A percentile compares a stretch with the other conserved stretches of the same genome.
Conservation (phyloP, 2,113 vertebrate genomes). For the Baryphthengus martii region DNA sequence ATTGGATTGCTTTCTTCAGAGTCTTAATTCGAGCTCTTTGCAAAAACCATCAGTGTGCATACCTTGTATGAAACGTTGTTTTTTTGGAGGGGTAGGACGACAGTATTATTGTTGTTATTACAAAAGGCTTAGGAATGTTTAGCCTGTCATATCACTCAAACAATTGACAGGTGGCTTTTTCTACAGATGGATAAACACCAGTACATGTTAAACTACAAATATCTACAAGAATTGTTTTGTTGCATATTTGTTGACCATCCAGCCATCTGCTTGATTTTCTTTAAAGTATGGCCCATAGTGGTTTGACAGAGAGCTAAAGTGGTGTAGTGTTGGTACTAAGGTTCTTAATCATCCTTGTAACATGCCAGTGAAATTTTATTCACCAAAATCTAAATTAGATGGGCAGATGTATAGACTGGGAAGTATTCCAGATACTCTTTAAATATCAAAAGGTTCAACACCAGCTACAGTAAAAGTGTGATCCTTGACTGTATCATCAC, state of each 20-base stretch:
- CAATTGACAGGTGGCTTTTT: background rate
- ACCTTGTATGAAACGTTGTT: background rate
- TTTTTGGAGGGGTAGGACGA: background rate
- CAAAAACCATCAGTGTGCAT: background rate
- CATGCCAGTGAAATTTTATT: background rate
- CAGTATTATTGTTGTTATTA: background rate
- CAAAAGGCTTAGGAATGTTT: background rate
- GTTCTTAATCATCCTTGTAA: background rate
- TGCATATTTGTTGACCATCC: background rate
- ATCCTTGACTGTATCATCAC: background rate
- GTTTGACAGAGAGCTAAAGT: background rate
- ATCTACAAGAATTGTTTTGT: background rate
- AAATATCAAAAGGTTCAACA: background rate
- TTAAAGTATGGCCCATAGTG: background rate
- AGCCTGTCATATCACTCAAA: background rate
- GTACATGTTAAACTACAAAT: background rate
- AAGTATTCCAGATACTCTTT: conserved; percentile 11
- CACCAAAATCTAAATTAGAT: background rate
- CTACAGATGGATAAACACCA: background rate
- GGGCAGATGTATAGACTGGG: background rate
- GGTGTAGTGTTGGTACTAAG: background rate
- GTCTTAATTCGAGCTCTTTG: conserved; percentile 11
- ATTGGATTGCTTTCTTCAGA: background rate
- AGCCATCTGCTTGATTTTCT: conserved; percentile 5
- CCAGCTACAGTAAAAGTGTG: background rate